Base-by-base conservation (phyloP, 2,113 vertebrate genomes). In the Enhydra lutris region DNA sequence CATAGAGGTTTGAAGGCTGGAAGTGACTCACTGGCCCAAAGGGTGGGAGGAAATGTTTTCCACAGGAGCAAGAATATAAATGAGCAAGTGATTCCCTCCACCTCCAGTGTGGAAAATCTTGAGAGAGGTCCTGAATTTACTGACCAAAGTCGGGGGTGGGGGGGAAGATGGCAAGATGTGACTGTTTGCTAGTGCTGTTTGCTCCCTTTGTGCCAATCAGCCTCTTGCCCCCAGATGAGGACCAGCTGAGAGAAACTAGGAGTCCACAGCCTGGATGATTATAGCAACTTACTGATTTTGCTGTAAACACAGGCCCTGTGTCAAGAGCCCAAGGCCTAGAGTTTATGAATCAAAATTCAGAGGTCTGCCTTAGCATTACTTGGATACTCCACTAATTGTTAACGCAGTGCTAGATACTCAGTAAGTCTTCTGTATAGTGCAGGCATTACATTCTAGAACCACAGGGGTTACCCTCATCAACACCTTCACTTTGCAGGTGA, bases 11-110 rank as follows among this genome's bases (percentile, higher is more conserved):
- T 97, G 89, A 97, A 94, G 95, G 83, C 65, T 98, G 98, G 99
- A 98, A 98, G 96, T 99, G 98, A 99, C 96, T 99, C 98, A 99
- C 98, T 97, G 96, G 97, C 97, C 98, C 67, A 87, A 92, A 97
- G 97, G 93, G 91, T 71, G 20, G 97, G 97, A 98, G 96, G 95
- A 94, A 96, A 73, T n/a, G 97, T 97, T 98, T 98, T 98, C 97
- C 93, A 91, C 39, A 65, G 93, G 71, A 91, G 65, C 6, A 0
- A 90, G 81, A 95, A 86, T 55, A 90, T 91, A 86, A 98, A 91
- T 57, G 85, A 96, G 55, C 57, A 82, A 94, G 95, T 47, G 61
- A 97, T 76, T 94, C 76, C 94, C 94, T 88, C 82, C 36, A 93
- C 67, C 39, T 85, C 84, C n/a, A 52, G 88, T 17, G 12, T 79